A percentile compares a stretch with the other conserved stretches of the same genome.
Conservation (phyloP, 1,140 invertebrate species). For the Plodia interpunctella region DNA sequence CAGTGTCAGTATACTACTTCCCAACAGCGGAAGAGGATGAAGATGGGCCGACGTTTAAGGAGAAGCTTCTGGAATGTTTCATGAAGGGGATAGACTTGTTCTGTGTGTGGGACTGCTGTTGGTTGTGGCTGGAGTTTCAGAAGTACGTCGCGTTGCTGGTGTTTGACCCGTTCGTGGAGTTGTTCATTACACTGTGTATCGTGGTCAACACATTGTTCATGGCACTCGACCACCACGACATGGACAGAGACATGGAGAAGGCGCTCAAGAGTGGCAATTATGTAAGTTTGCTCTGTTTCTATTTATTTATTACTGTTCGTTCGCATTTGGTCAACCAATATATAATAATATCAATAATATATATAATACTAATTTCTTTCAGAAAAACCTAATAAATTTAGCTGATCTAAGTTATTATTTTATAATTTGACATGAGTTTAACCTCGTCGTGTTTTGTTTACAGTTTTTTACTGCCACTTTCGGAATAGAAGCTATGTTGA, state of each 20-base stretch:
- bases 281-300: constrained; percentile 80
- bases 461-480: constrained; percentile 99
- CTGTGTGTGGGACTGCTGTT: constrained; percentile 98
- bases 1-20: constrained; percentile 96
- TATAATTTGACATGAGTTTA: too few relatives aligned
- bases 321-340: too few relatives aligned
- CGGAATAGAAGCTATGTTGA: constrained; percentile 96
- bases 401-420: too few relatives aligned
- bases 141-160: constrained; percentile 94
- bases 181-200: constrained; percentile 98
- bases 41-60: constrained; percentile 92
- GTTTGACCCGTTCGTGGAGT: constrained; percentile 98
- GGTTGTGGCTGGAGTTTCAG: constrained; percentile 93
- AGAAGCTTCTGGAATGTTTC: constrained; percentile 85
- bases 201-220: constrained; percentile 98
- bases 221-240: constrained; percentile 97
- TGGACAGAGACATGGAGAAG: constrained; percentile 90
- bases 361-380: too few relatives aligned
- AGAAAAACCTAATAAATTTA: too few relatives aligned
- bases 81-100: constrained; percentile 92
- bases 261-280: constrained; percentile 95
- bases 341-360: too few relatives aligned
- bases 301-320: too few relatives aligned
- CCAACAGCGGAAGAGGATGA: constrained; percentile 92
- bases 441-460: constrained; percentile 29